These are phyloP conservation scores for Habrosyne pyritoides DNA, from an alignment of 2,888 invertebrate genomes.

Conservation along the genomic window DNA sequence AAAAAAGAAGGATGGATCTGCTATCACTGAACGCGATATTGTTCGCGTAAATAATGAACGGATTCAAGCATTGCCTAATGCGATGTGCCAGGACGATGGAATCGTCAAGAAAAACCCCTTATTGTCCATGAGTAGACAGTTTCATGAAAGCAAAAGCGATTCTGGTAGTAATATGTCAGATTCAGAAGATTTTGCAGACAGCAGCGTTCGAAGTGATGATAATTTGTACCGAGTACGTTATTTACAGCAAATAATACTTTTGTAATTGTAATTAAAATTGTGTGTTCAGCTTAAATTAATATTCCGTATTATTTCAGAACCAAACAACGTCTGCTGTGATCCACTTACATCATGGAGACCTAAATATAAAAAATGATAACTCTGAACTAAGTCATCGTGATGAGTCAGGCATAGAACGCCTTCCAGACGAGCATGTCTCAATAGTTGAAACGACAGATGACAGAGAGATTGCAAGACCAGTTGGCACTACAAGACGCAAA, in stretches of 20 bases:
- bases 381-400: slow-evolving; percentile 75
- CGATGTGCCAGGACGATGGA: slow-evolving; percentile 86
- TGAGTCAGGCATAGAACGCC: slow-evolving; percentile 85
- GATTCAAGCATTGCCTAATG: slow-evolving; percentile 58
- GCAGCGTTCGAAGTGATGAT: slow-evolving; percentile 61
- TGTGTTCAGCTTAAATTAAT: background rate
- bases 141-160: slow-evolving; percentile 80
- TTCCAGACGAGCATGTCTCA: slow-evolving; percentile 93
- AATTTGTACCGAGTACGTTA: slow-evolving; percentile 61
- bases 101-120: slow-evolving; percentile 91
- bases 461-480: slow-evolving; percentile 86
- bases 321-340: slow-evolving; percentile 88
- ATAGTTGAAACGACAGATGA: slow-evolving; percentile 92
- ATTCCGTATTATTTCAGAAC: slow-evolving; percentile 48
- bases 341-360: slow-evolving; percentile 82
- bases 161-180: slow-evolving; percentile 86
- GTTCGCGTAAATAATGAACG: slow-evolving; percentile 74
- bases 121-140: slow-evolving; percentile 85
- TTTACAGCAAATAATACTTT: too few relatives aligned
- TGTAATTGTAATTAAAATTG: background rate
- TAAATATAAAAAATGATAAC: slow-evolving; percentile 59
- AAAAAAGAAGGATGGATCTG: slow-evolving; percentile 70
- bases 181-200: slow-evolving; percentile 83
- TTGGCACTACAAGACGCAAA: slow-evolving; percentile 89
- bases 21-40: slow-evolving; percentile 74